These are phyloP conservation scores for zebrafish (Danio rerio) DNA, from an alignment of 2,113 vertebrate genomes.

Conservation along the genomic window GRCz12tu NC_133187.1:36182001-36182500, in stretches of 20 bases:
- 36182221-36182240: conserved; percentile 92
- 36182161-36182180: conserved; percentile 64
- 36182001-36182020: conserved; percentile 32
- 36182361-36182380: conserved; percentile 98
- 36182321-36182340: conserved; percentile 96
- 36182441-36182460: conserved; percentile 97
- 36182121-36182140: conserved; percentile 57
- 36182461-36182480: conserved; percentile 97
- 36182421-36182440: conserved; percentile 93
- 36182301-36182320: conserved; percentile 93
- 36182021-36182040: conserved; percentile 14
- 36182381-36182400: conserved; percentile 91
- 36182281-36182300: conserved; percentile 87
- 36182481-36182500: conserved; percentile 90
- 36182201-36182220: conserved; percentile 90
- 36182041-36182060: conserved; percentile 55
- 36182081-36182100: conserved; percentile 54
- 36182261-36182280: conserved; percentile 85
- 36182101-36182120: conserved; percentile 57
- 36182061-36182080: conserved; percentile 47
- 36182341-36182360: conserved; percentile 90
- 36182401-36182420: conserved; percentile 85
- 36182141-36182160: conserved; percentile 58
- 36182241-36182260: conserved; percentile 84
- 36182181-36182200: conserved; percentile 65